These are phyloP conservation scores for Ganaspis sp. DNA, from an alignment of 1,140 invertebrate species.

Conservation along the genomic window DNA sequence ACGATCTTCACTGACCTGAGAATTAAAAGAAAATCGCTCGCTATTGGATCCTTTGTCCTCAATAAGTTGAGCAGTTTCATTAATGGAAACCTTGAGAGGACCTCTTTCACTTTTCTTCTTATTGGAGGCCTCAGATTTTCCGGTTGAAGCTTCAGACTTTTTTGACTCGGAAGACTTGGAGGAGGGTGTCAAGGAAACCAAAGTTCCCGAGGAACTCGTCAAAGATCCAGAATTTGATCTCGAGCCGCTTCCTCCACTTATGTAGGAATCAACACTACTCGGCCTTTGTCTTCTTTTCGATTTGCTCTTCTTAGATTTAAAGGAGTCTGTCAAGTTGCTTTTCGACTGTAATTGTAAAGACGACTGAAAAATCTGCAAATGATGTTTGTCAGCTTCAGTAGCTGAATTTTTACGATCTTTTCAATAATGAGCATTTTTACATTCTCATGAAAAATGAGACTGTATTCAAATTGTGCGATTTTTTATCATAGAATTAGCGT, in stretches of 20 bases:
- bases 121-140: slow-evolving; percentile 43
- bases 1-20: slow-evolving; percentile 34
- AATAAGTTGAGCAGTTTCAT: slow-evolving; percentile 76
- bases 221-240: slow-evolving; percentile 67
- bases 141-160: slow-evolving; percentile 56
- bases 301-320: slow-evolving; percentile 48
- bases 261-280: slow-evolving; percentile 65
- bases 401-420: too few species aligned
- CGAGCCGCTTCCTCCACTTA: slow-evolving; percentile 57
- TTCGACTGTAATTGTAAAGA: slow-evolving; percentile 51
- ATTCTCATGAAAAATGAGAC: too few species aligned
- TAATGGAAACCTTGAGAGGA: slow-evolving; percentile 75
- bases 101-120: slow-evolving; percentile 71
- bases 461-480: too few species aligned
- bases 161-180: slow-evolving; percentile 57
- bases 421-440: too few species aligned
- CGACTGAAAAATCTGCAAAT: slow-evolving; percentile 65
- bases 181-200: slow-evolving; percentile 51
- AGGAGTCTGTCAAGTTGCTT: slow-evolving; percentile 40
- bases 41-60: slow-evolving; percentile 67
- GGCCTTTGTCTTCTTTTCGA: slow-evolving; percentile 56
- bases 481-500: too few species aligned
- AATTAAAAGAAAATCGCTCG: slow-evolving; percentile 56
- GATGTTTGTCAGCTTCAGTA: slow-evolving; percentile 29
- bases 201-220: slow-evolving; percentile 64